Evolutionary conservation across 2,888 invertebrate species (phyloP).

Genomic region (Thumatha senex): DNA sequence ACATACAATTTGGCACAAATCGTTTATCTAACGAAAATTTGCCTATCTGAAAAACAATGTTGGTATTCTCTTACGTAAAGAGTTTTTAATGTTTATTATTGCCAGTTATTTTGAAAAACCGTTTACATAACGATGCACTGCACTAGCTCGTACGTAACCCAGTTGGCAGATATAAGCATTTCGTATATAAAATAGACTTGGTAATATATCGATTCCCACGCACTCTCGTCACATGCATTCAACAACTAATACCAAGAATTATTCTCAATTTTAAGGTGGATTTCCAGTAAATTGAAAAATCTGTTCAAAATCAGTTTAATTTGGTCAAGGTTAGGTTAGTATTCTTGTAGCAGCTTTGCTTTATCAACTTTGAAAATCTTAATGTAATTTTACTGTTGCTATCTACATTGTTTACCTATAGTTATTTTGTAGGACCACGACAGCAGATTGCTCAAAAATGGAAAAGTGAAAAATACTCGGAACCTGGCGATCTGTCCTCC

Average conservation of each 20-base stretch:
- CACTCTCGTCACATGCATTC: slow-evolving; percentile 12
- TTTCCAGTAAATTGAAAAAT: slow-evolving; percentile 5
- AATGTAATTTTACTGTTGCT: too few species aligned
- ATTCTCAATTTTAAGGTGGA: background rate
- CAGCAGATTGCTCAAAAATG: too few species aligned
- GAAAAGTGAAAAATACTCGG: too few species aligned
- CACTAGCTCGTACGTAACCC: slow-evolving; percentile 43
- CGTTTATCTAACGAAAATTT: background rate
- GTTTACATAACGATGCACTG: slow-evolving; percentile 21
- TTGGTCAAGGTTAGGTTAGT: slow-evolving; percentile 6
- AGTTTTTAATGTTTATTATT: too few species aligned
- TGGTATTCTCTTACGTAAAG: too few species aligned
- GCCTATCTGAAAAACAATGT: background rate
- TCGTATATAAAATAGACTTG: slow-evolving; percentile 40
- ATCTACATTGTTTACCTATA: too few species aligned
- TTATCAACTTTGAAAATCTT: background rate
- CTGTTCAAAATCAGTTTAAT: slow-evolving; percentile 2
- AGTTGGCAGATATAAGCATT: slow-evolving; percentile 52
- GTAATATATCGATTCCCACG: slow-evolving; percentile 50
- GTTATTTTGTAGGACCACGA: too few species aligned
- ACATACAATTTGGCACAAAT: background rate
- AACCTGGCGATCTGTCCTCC: too few species aligned
- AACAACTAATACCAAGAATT: background rate
- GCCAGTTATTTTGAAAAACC: slow-evolving; percentile 1
- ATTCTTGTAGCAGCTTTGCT: background rate